These are phyloP conservation scores for Diarsia mendica DNA, from an alignment of 2,888 invertebrate genomes.

Conservation along the genomic window DNA sequence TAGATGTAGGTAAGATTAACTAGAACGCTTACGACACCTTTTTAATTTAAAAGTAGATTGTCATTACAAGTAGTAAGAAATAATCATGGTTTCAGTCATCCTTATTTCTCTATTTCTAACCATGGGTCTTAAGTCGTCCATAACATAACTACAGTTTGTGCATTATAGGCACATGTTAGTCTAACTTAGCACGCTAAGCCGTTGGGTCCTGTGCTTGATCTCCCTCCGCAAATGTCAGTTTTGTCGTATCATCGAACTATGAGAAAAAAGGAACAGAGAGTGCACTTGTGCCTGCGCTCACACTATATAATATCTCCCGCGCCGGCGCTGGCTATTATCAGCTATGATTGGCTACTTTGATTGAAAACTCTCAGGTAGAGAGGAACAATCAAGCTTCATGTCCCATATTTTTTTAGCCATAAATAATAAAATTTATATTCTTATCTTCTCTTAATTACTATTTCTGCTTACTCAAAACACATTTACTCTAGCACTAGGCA, in stretches of 20 bases:
- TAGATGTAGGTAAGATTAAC: slow-evolving; percentile 29
- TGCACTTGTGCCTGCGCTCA: too few relatives aligned
- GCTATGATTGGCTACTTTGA: too few relatives aligned
- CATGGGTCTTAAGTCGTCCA: background rate
- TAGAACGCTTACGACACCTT: background rate
- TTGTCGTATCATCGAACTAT: too few relatives aligned
- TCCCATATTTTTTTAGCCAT: too few relatives aligned
- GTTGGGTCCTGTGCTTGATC: too few relatives aligned
- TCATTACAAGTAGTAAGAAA: background rate
- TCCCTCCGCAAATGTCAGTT: too few relatives aligned
- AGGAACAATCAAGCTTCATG: background rate
- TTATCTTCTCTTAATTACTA: too few relatives aligned
- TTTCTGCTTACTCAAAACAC: background rate
- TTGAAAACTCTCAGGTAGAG: too few relatives aligned
- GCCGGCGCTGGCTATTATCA: too few relatives aligned
- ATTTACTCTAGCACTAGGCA: background rate
- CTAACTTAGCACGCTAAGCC: background rate
- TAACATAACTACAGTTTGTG: background rate
- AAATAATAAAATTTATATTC: too few relatives aligned
- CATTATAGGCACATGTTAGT: background rate
- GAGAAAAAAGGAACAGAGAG: too few relatives aligned
- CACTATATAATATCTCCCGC: too few relatives aligned
- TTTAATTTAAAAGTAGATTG: background rate
- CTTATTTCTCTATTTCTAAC: background rate
- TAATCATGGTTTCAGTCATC: background rate